phyloP scores from a whole-genome alignment of 2,113 vertebrate genomes.

The Nanger granti region DNA sequence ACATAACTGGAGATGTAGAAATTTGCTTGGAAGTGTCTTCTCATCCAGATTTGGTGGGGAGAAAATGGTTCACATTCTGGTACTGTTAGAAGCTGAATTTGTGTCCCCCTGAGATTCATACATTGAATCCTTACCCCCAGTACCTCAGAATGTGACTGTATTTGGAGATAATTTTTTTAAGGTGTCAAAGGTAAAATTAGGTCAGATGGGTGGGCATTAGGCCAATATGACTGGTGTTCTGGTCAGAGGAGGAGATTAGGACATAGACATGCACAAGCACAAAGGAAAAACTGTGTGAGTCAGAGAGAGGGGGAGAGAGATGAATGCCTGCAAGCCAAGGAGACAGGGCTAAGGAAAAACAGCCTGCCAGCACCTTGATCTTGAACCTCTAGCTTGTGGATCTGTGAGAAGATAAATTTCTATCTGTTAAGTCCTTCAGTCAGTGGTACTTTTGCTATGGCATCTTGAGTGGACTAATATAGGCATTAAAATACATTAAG shows the following conservation, averaged over 20 bases:
- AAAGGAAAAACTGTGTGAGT: neutral
- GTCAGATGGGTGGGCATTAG: neutral
- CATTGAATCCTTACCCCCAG: neutral
- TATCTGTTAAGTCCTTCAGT: neutral
- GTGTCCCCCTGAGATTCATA: neutral
- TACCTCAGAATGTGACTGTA: neutral
- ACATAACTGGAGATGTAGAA: neutral
- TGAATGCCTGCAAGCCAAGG: neutral
- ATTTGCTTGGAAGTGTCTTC: neutral
- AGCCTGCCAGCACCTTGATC: neutral
- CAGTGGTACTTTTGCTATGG: neutral
- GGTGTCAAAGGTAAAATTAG: neutral
- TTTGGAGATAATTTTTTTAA: neutral
- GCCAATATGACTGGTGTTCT: neutral
- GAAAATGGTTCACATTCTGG: neutral
- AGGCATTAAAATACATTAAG: neutral
- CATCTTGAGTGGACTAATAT: fast-evolving
- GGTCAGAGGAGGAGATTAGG: neutral
- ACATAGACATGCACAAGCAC: neutral
- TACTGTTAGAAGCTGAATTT: neutral
- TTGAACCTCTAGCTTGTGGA: neutral
- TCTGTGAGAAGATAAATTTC: neutral
- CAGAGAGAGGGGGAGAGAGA: neutral
- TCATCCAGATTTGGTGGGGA: neutral
- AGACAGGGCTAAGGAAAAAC: neutral